Percentiles rank a stretch among this genome's conserved stretches.
Conservation (phyloP, 2,113 vertebrate species). For the Brienomyrus brachyistius region DNA sequence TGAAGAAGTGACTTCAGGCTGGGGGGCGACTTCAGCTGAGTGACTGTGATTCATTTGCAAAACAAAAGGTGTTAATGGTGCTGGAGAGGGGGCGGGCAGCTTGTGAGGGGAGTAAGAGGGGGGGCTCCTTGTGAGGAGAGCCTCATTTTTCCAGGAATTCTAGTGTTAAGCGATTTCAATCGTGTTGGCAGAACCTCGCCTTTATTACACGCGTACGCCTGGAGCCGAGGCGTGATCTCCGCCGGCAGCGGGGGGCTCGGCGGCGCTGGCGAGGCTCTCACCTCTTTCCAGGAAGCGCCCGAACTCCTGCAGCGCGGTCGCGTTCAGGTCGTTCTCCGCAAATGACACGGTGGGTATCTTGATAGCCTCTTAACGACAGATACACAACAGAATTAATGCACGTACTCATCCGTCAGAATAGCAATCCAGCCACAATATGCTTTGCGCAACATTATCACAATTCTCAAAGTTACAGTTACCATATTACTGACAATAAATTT, state of each 20-base stretch:
- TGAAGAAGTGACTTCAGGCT: too few relatives aligned
- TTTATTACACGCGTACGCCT: not conserved
- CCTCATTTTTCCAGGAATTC: too few relatives aligned
- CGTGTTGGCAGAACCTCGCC: not conserved
- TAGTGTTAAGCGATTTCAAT: too few relatives aligned
- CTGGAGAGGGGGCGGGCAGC: too few relatives aligned
- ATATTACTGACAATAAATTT: not conserved
- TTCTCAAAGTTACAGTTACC: not conserved
- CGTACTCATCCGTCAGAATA: not conserved
- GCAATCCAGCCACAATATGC: not conserved
- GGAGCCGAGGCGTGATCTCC: not conserved
- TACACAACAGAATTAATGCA: not conserved
- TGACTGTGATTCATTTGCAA: too few relatives aligned
- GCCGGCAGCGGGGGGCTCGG: not conserved
- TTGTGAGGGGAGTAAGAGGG: too few relatives aligned
- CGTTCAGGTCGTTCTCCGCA: constrained; percentile 58
- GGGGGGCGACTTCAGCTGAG: too few relatives aligned
- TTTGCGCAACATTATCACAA: not conserved
- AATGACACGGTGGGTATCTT: constrained; percentile 78
- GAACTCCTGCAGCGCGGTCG: constrained; percentile 75
- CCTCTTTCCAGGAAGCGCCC: constrained; percentile 68
- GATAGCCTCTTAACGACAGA: constrained; percentile 64
- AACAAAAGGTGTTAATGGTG: too few relatives aligned
- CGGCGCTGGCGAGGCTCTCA: constrained; percentile 35
- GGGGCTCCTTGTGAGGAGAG: too few relatives aligned